Percentiles rank a stretch among this genome's conserved stretches.
Conservation (phyloP, 92 coral and sea anemone genomes). For the Meandrina meandrites region DNA sequence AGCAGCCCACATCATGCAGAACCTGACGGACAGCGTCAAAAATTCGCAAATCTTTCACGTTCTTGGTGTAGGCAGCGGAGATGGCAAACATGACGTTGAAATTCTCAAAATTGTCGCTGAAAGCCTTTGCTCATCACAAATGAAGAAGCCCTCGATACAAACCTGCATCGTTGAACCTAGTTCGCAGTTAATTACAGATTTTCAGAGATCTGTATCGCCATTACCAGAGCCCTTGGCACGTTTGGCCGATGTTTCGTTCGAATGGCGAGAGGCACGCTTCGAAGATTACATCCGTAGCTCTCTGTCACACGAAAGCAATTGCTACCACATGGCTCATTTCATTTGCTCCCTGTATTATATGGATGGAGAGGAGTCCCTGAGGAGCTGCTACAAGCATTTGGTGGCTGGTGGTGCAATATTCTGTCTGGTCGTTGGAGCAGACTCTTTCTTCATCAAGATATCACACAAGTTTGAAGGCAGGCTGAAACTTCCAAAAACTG, state of each 20-base stretch:
- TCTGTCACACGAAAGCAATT: not conserved
- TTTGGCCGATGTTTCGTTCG: slow-evolving; percentile 39
- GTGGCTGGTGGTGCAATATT: slow-evolving; percentile 30
- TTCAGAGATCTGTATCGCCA: slow-evolving; percentile 4
- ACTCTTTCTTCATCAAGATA: slow-evolving; percentile 29
- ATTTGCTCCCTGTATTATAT: slow-evolving; percentile 46
- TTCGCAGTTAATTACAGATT: not conserved
- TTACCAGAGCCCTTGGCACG: slow-evolving; percentile 12
- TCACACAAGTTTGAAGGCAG: slow-evolving; percentile 20
- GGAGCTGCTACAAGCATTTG: slow-evolving; percentile 30
- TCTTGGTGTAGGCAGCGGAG: slow-evolving; percentile 54
- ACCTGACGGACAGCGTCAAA: not conserved
- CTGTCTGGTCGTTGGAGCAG: slow-evolving; percentile 22
- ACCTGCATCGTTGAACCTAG: slow-evolving; percentile 18
- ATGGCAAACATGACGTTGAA: slow-evolving; percentile 34
- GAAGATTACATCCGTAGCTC: slow-evolving; percentile 17
- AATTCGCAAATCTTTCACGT: slow-evolving; percentile 11
- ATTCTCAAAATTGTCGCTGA: slow-evolving; percentile 41
- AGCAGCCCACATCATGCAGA: slow-evolving; percentile 10
- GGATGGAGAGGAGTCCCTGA: slow-evolving; percentile 46
- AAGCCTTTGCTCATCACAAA: not conserved
- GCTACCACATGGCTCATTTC: slow-evolving; percentile 28
- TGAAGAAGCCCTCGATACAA: not conserved
- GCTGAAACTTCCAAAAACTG: slow-evolving; percentile 10
- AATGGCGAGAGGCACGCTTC: slow-evolving; percentile 38